Conservation (phyloP, 2,797 vertebrate species). For the Xiphophorus birchmanni region DNA sequence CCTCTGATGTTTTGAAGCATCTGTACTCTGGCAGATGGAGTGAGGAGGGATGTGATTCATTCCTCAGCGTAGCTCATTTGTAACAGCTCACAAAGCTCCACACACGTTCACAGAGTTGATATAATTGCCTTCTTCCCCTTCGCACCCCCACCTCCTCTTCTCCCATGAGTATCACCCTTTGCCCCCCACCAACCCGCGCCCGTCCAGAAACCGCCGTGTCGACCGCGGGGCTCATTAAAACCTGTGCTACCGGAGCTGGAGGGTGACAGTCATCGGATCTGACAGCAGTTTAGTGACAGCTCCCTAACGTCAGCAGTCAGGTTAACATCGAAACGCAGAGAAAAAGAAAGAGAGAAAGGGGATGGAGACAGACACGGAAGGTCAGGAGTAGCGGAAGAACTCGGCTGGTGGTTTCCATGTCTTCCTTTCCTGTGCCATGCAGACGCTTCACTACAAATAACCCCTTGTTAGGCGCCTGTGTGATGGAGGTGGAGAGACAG, state of each 20-base stretch:
- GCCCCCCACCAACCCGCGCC: conserved; percentile 12
- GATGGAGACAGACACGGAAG: conserved; percentile 24
- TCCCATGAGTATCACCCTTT: conserved; percentile 32
- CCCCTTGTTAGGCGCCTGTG: conserved; percentile 49
- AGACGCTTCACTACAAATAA: conserved; percentile 31
- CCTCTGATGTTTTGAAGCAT: conserved; percentile 30
- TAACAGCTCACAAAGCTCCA: conserved; percentile 39
- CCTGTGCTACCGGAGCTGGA: conserved; percentile 8
- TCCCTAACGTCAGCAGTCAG: conserved; percentile 54
- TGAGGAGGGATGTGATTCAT: conserved; percentile 49
- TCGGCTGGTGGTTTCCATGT: conserved; percentile 47
- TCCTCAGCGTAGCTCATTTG: conserved; percentile 46
- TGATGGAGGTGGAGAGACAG: conserved; percentile 4
- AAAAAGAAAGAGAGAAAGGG: conserved; percentile 5
- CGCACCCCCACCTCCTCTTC: conserved; percentile 7
- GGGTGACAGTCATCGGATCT: conserved; percentile 41
- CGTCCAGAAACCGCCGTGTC: conserved; percentile 19
- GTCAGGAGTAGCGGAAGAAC: conserved; percentile 39
- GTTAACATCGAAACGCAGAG: conserved; percentile 40
- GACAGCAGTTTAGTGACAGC: conserved; percentile 55
- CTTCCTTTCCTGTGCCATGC: not conserved
- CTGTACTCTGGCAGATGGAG: conserved; percentile 16
- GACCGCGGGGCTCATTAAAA: conserved; percentile 63
- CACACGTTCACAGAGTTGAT: conserved; percentile 21
- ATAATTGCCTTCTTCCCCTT: conserved; percentile 58